phyloP scores from a whole-genome alignment of 2,797 vertebrate genomes.

The Cossypha polioptera region DNA sequence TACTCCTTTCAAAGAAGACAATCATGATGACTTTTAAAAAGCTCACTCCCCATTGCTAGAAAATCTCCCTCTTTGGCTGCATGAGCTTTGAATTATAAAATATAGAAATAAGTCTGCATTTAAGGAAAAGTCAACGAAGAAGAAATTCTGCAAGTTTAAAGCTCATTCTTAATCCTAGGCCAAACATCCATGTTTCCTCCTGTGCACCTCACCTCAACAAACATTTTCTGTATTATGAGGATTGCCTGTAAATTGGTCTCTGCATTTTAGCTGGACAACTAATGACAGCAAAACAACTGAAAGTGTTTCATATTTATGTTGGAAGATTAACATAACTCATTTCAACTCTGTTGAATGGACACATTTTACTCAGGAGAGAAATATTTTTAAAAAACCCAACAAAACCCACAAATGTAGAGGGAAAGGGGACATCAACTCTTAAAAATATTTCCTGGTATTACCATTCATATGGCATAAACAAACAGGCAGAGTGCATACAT shows the following conservation, averaged over 20 bases:
- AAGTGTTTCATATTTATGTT: slow-evolving; percentile 54
- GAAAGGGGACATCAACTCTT: slow-evolving; percentile 32
- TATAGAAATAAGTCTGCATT: neutral
- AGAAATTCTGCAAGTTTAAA: slow-evolving; percentile 40
- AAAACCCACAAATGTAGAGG: slow-evolving; percentile 1
- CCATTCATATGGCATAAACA: slow-evolving; percentile 41
- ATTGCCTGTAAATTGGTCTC: slow-evolving; percentile 36
- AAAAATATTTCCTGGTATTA: slow-evolving; percentile 54
- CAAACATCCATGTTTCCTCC: neutral
- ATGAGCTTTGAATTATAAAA: slow-evolving; percentile 66
- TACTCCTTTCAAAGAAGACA: slow-evolving; percentile 54
- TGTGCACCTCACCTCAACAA: slow-evolving; percentile 14
- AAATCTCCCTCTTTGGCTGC: slow-evolving; percentile 56
- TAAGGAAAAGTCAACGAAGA: neutral
- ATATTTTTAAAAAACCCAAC: neutral
- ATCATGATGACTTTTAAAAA: slow-evolving; percentile 68
- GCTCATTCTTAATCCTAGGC: slow-evolving; percentile 21
- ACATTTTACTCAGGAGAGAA: slow-evolving; percentile 37
- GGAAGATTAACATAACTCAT: slow-evolving; percentile 60
- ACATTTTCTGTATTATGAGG: neutral
- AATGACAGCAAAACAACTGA: slow-evolving; percentile 8
- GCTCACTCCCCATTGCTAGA: slow-evolving; percentile 50
- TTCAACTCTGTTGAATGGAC: slow-evolving; percentile 46
- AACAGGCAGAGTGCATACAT: slow-evolving; percentile 33
- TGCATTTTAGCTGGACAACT: slow-evolving; percentile 27